These are phyloP conservation scores for Hetaerina titia DNA, from an alignment of 2,888 invertebrate species.

Conservation along the genomic window DNA sequence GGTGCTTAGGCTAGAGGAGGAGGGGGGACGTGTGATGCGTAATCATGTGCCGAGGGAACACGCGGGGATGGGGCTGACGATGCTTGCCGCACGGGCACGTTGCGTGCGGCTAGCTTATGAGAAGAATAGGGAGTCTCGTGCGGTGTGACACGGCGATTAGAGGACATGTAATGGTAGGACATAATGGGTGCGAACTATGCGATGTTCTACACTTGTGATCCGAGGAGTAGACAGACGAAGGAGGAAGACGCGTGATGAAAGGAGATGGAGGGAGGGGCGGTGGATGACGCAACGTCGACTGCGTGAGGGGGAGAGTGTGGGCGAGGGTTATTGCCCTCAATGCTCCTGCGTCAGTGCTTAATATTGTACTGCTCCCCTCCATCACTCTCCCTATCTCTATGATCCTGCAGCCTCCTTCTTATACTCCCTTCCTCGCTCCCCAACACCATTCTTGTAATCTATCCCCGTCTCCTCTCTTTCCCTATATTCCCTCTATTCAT, in stretches of 20 bases:
- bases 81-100: background rate
- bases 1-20: no score
- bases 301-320: background rate
- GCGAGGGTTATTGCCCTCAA: background rate
- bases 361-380: background rate
- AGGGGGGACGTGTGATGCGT: background rate
- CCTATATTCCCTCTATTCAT: background rate
- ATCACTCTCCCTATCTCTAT: background rate
- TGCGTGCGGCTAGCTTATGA: background rate
- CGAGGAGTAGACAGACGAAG: background rate
- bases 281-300: background rate
- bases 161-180: background rate
- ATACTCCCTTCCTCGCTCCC: background rate
- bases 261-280: background rate
- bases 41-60: background rate
- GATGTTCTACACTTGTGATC: background rate
- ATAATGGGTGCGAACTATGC: background rate
- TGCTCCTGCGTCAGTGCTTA: background rate
- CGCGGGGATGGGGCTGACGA: background rate
- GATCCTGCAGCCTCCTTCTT: background rate
- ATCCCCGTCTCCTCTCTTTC: background rate
- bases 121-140: background rate
- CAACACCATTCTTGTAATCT: background rate
- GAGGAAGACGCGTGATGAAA: background rate
- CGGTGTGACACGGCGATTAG: background rate